Evolutionary conservation across 2,888 invertebrate species (phyloP).

Genomic region (Caenorhabditis sp.): DNA sequence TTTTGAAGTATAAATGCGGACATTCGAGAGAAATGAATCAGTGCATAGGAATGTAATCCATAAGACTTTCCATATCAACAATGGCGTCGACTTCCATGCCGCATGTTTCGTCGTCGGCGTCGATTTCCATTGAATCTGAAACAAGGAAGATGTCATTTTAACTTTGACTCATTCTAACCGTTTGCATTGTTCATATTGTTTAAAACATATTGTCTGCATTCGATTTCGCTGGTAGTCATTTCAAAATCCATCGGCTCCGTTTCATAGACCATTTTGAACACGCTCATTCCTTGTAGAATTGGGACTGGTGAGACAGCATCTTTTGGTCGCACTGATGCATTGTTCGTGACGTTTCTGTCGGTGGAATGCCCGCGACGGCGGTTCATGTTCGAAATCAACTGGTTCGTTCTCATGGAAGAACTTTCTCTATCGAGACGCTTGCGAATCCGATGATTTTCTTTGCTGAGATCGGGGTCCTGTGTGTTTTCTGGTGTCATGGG

Average conservation of each 20-base stretch:
- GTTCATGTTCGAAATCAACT: background rate
- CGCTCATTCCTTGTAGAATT: background rate
- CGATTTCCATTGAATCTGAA: slow-evolving; percentile 26
- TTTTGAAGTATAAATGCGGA: background rate
- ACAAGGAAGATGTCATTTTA: background rate
- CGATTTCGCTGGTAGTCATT: background rate
- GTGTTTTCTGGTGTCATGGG: background rate
- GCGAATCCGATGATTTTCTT: background rate
- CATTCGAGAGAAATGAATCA: background rate
- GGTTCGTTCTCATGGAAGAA: background rate
- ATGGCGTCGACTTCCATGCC: slow-evolving; percentile 6
- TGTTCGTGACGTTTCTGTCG: too few species aligned
- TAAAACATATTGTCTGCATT: background rate
- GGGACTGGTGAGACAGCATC: background rate
- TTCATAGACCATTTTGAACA: background rate
- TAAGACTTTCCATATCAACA: slow-evolving; percentile 8
- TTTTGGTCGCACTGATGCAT: too few species aligned
- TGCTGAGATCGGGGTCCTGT: background rate
- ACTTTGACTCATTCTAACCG: background rate
- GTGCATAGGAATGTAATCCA: slow-evolving; percentile 12
- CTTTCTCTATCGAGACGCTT: background rate
- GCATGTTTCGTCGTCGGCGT: slow-evolving; percentile 1
- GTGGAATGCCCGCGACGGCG: background rate
- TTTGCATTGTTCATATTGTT: background rate
- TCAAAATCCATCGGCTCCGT: slow-evolving; percentile 7